Conservation (phyloP, 2,888 invertebrate genomes). For the Trichopoda pennipes region DNA sequence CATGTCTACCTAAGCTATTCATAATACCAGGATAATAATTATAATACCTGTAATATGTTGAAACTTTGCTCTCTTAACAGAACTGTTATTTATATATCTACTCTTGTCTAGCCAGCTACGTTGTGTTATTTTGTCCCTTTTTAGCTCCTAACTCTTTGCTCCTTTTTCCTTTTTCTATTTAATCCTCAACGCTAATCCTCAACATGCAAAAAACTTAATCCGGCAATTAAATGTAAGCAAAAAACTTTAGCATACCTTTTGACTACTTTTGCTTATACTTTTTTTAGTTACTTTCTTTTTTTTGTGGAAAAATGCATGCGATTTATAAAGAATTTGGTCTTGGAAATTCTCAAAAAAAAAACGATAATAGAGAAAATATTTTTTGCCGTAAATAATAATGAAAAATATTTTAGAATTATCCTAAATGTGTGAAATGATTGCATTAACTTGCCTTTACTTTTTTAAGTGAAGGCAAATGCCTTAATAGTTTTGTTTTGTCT, state of each 20-base stretch:
- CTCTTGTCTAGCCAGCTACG: neutral
- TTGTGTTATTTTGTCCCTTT: neutral
- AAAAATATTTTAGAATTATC: slow-evolving; percentile 4
- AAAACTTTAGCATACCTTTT: slow-evolving; percentile 51
- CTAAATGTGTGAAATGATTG: neutral
- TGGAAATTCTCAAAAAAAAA: slow-evolving; percentile 25
- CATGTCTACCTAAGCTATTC: slow-evolving; percentile 72
- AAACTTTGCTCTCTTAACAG: neutral
- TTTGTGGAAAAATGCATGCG: neutral
- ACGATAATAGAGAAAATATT: slow-evolving; percentile 3
- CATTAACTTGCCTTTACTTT: neutral
- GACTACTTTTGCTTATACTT: neutral
- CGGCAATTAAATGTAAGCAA: slow-evolving; percentile 52
- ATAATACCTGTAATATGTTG: slow-evolving; percentile 35
- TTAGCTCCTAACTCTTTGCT: slow-evolving; percentile 31
- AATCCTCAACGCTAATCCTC: slow-evolving; percentile 43
- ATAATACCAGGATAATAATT: slow-evolving; percentile 76
- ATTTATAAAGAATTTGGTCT: slow-evolving; percentile 29
- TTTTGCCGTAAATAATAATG: neutral
- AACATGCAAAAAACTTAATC: slow-evolving; percentile 76
- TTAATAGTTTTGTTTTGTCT: neutral
- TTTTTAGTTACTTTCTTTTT: neutral
- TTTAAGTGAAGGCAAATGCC: too few relatives aligned
- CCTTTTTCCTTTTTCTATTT: slow-evolving; percentile 65
- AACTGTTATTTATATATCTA: neutral